Conservation (phyloP, 2,113 vertebrate species). For the Malurus melanocephalus region DNA sequence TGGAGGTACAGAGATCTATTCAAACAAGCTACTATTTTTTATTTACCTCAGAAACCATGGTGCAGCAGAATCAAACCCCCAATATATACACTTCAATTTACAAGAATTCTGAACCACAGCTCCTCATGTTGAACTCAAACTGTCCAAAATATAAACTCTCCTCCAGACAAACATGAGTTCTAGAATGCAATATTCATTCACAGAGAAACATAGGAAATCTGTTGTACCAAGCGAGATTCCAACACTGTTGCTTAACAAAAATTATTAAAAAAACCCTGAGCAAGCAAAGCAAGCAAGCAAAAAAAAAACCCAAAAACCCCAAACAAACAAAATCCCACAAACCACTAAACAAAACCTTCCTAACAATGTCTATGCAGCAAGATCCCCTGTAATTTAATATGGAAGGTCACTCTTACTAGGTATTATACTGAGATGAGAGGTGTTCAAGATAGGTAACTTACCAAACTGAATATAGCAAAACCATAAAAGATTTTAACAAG, state of each 20-base stretch:
- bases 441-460: neutral
- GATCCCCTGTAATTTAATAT: neutral
- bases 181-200: neutral
- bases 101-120: neutral
- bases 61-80: neutral
- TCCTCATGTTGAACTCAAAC: neutral
- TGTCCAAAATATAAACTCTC: neutral
- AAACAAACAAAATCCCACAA: neutral
- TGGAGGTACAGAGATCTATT: neutral
- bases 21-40: neutral
- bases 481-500: neutral
- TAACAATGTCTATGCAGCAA: neutral
- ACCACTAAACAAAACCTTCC: neutral
- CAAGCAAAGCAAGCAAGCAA: neutral
- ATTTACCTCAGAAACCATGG: neutral
- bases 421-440: neutral
- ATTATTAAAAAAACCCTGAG: neutral
- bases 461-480: neutral
- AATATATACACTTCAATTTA: neutral
- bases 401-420: neutral
- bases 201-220: neutral
- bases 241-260: neutral
- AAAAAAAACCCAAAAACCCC: neutral
- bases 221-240: neutral
- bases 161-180: neutral